Evolutionary conservation across 2,888 invertebrate genomes (phyloP), one percentile per base, ranked within the genome.

Genomic region (Gryllus longicercus): DNA sequence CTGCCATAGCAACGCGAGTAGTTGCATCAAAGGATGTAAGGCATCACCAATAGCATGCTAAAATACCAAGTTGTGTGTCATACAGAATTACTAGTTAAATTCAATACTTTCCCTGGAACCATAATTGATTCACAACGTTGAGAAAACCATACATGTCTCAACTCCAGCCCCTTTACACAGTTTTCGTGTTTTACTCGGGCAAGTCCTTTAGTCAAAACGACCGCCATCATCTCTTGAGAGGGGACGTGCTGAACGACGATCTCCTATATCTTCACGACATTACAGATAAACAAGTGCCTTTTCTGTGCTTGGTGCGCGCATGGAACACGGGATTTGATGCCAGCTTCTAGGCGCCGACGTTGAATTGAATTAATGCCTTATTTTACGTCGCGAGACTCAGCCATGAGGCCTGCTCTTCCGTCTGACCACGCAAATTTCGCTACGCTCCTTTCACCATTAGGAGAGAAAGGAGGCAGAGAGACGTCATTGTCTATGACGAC

Each of bases 271-370:
- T 79, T 51, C 1, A 82, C 14, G 4, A 78, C 78, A 2, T 80
- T 79, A 18, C 81, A 78, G 18, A 81, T 51, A 76, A 81, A 82
- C 74, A 81, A 81, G 50, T 83, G 63, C 14, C 80, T n/a, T n/a
- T 50, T 3, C 81, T 74, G 74, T 81, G 81, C 78, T 82, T 83
- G 21, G 63, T 80, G 23, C 82, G 80, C 2, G 81, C 25, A 3
- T 75, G n/a, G 75, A 4, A 25, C 12, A 25, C 75, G 12, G 75
- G 21, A 75, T 75, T 75, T 21, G 21, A 16, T n/a, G 75, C 14
- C 21, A 63, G 14, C 18, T 63, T 63, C 63, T 63, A 10, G 14
- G 63, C 18, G 18, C 63, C 63, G 63, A 63, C 18, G 5, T 63
- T 10, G 18, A 21, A 21, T 21, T 21, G 21, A 21, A 21, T 21